Evolutionary conservation across 1,140 invertebrate genomes (phyloP), one percentile per base, ranked within the genome.

Genomic region (Zaprionus africanus): DNA sequence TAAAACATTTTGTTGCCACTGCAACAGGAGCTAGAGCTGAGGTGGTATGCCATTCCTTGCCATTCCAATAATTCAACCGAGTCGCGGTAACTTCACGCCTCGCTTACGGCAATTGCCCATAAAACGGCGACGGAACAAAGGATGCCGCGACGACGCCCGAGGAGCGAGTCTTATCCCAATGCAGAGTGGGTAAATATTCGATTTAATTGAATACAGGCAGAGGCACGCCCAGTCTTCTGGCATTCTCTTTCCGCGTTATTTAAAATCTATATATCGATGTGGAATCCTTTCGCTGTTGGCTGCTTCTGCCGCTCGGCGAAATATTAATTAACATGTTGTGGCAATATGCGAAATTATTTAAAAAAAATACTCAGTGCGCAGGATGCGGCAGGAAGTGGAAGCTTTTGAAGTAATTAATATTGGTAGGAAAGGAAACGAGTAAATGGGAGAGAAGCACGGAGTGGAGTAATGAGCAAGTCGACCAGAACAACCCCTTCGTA

Each of bases 391-490:
- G 41, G 41, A 46, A 56, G 49, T 79, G 61, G 31, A 38, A 64
- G 51, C 66, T 77, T 71, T 87, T 51, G 66, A 83, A 75, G 67
- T 78, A 88, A 81, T 88, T 83, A 87, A 84, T 87, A 78, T 69
- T 67, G 22, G 34, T 36, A 17, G 11, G 24, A 53, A 63, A 46
- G 11, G 22, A 41, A 56, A 24, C 24, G 1, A 26, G 13, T 1
- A 53, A 53, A 24, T 24, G 28, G 51, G 24, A 3, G 11, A 5
- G 24, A 36, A 36, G 36, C 19, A 0, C 2, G 56, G 2, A 57
- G 13, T 5, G 60, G 12, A 26, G 19, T 31, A 49, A 41, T 34
- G 41, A 13, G 26, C 9, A 43, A 26, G 12, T 51, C 17, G 19
- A 24, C 19, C 19, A 24, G 19, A 26, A n/a, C 11, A 61, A 53